These are phyloP conservation scores for Triplophysa rosa DNA, from an alignment of 2,113 vertebrate species.

Conservation along the genomic window DNA sequence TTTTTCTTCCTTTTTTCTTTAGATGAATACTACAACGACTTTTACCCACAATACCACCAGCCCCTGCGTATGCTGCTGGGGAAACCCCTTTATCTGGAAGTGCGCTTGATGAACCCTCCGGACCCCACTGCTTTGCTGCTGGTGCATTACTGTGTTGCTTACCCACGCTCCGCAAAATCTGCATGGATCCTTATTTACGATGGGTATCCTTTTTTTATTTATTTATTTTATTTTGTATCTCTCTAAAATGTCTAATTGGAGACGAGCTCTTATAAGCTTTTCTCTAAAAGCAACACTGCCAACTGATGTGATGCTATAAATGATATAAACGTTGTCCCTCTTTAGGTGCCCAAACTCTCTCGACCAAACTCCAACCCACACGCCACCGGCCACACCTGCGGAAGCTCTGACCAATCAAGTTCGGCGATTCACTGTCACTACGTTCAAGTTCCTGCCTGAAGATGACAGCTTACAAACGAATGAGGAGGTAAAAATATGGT, in stretches of 20 bases:
- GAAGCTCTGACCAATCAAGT: constrained; percentile 59
- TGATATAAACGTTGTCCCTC: neutral
- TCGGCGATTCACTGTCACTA: constrained; percentile 72
- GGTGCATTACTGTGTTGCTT: constrained; percentile 78
- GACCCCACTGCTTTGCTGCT: constrained; percentile 71
- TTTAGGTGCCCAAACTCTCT: constrained; percentile 74
- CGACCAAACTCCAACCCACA: constrained; percentile 59
- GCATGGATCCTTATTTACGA: constrained; percentile 78
- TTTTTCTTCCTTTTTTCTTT: neutral
- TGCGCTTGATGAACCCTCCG: constrained; percentile 70
- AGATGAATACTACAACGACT: constrained; percentile 71
- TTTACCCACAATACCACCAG: constrained; percentile 74
- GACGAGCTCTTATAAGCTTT: too few relatives aligned
- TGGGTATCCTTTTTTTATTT: constrained; percentile 62
- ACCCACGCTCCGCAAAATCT: constrained; percentile 73
- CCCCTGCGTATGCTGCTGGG: constrained; percentile 73
- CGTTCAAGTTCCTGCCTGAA: constrained; percentile 72
- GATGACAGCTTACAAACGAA: constrained; percentile 48
- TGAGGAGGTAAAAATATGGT: neutral
- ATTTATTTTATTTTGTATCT: too few relatives aligned
- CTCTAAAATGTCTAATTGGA: too few relatives aligned
- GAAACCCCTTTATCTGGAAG: constrained; percentile 74
- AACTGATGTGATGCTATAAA: neutral
- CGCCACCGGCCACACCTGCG: constrained; percentile 42
- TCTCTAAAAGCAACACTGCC: too few relatives aligned